Percentiles rank a stretch among this genome's conserved stretches.
These are phyloP conservation scores for Otus sunia DNA, from an alignment of 2,113 vertebrate species.

Conservation along the genomic window DNA sequence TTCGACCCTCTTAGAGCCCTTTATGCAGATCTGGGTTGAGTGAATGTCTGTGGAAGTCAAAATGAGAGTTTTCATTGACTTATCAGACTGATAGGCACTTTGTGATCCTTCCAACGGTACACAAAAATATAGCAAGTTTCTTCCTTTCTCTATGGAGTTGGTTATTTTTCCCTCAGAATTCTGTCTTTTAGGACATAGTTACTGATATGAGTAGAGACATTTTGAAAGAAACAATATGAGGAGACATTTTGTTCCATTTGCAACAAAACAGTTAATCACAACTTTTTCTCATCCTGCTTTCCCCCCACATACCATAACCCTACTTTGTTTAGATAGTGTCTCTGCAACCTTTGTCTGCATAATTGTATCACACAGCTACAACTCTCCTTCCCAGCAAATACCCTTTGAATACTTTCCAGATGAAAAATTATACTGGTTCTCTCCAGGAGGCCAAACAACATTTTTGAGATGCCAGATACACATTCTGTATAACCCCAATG, in stretches of 20 bases:
- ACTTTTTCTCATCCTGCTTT: background rate
- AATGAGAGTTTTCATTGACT: background rate
- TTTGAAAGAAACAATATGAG: background rate
- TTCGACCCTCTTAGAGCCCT: background rate
- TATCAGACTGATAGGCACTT: background rate
- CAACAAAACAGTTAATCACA: background rate
- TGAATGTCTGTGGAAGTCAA: background rate
- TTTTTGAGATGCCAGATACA: conserved; percentile 2
- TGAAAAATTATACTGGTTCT: conserved; percentile 12
- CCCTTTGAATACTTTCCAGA: conserved; percentile 41
- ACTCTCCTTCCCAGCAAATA: background rate
- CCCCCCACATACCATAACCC: background rate
- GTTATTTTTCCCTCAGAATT: background rate
- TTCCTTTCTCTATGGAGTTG: background rate
- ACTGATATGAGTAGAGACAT: too few relatives aligned
- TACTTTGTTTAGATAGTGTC: background rate
- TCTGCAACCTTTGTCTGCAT: background rate
- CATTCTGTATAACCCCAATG: background rate
- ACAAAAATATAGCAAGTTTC: background rate
- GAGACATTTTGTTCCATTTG: background rate
- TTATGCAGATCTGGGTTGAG: background rate
- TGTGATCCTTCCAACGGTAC: background rate
- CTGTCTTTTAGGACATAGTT: background rate
- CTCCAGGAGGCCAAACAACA: background rate
- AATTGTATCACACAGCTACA: background rate